Evolutionary conservation across 2,797 vertebrate genomes (phyloP).

Genomic region (Syncerus caffer): DNA sequence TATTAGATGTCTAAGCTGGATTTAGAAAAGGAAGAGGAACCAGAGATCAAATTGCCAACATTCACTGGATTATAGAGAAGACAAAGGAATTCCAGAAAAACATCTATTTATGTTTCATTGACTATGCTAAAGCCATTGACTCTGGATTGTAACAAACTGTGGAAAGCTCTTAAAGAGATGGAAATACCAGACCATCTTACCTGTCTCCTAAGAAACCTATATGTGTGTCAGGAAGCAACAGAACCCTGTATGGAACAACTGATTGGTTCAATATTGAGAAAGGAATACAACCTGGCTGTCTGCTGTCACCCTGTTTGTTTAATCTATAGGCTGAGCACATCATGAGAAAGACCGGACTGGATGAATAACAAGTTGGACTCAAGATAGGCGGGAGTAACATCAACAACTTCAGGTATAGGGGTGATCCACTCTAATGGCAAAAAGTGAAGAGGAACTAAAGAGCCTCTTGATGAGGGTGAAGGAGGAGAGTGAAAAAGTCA

Average conservation of each 20-base stretch:
- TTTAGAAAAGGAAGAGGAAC: neutral
- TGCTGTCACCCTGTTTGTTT: neutral
- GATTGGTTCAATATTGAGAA: neutral
- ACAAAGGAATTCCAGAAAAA: neutral
- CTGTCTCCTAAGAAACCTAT: neutral
- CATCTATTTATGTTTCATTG: neutral
- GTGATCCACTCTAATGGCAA: neutral
- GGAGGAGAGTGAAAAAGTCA: neutral
- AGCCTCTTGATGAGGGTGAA: neutral
- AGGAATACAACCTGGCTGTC: neutral
- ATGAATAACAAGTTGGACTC: neutral
- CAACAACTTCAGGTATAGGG: neutral
- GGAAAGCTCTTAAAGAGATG: neutral
- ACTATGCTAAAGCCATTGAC: neutral
- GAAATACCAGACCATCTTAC: neutral
- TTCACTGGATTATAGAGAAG: neutral
- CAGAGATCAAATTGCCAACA: neutral
- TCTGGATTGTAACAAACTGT: neutral
- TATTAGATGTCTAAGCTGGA: neutral
- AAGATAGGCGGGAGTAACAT: neutral
- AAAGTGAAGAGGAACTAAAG: neutral
- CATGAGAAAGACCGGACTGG: neutral
- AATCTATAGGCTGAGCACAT: neutral
- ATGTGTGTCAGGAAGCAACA: neutral
- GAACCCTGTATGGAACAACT: neutral